Conservation (phyloP, 2,888 invertebrate genomes). For the Drosophila macrospina region DNA sequence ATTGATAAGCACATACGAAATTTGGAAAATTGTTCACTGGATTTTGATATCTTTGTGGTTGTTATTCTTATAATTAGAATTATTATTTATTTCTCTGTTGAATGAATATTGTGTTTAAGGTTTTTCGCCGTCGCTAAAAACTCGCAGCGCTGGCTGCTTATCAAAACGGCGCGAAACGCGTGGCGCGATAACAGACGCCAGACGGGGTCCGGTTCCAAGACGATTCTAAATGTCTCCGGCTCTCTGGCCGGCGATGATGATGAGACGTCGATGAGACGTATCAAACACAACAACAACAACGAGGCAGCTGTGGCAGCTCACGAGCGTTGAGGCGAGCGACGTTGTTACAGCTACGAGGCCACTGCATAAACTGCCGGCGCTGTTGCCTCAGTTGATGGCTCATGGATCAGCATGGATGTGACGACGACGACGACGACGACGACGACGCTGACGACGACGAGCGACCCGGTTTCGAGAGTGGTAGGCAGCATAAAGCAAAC, state of each 20-base stretch:
- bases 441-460: slow-evolving; percentile 15
- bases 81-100: background rate
- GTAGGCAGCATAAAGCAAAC: slow-evolving; percentile 58
- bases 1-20: slow-evolving; percentile 60
- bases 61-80: slow-evolving; percentile 3
- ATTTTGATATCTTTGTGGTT: slow-evolving; percentile 3
- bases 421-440: background rate
- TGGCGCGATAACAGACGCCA: slow-evolving; percentile 62
- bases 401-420: slow-evolving; percentile 55
- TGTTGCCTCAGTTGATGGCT: slow-evolving; percentile 47
- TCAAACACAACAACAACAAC: slow-evolving; percentile 3
- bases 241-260: slow-evolving; percentile 30
- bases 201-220: slow-evolving; percentile 31
- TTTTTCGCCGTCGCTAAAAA: slow-evolving; percentile 61
- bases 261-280: slow-evolving; percentile 28
- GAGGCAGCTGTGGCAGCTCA: slow-evolving; percentile 47
- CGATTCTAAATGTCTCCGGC: slow-evolving; percentile 18
- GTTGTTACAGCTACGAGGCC: slow-evolving; percentile 80
- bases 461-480: slow-evolving; percentile 64
- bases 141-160: slow-evolving; percentile 49
- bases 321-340: slow-evolving; percentile 63
- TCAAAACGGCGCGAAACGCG: slow-evolving; percentile 63
- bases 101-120: background rate
- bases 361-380: slow-evolving; percentile 77
- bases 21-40: slow-evolving; percentile 55